Conservation (phyloP, 2,797 vertebrate genomes). For the Premnoplex brunnescens region DNA sequence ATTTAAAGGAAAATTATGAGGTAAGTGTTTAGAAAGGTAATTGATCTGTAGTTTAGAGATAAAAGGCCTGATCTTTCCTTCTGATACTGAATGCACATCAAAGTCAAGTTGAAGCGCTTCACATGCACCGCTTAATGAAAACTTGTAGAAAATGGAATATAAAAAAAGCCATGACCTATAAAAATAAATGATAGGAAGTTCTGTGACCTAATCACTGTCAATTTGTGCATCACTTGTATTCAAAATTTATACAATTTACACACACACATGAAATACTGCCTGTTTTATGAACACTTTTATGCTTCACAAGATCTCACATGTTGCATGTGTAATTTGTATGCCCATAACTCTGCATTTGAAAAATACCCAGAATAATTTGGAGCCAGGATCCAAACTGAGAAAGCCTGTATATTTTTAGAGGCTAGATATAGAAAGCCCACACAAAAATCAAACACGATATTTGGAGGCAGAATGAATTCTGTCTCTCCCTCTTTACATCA, state of each 20-base stretch:
- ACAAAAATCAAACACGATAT: not conserved
- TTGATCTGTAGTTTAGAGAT: constrained; percentile 60
- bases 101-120: constrained; percentile 66
- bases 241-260: constrained; percentile 6
- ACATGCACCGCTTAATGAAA: constrained; percentile 56
- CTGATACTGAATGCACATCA: constrained; percentile 57
- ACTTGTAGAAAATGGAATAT: constrained; percentile 60
- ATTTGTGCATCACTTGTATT: constrained; percentile 4
- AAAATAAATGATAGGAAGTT: constrained; percentile 53
- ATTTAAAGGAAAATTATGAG: constrained; percentile 55
- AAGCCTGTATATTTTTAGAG: not conserved
- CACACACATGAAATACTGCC: not conserved
- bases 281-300: not conserved
- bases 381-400: not conserved
- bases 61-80: constrained; percentile 63
- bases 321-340: not conserved
- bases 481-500: not conserved
- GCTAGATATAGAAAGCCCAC: not conserved
- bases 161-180: constrained; percentile 65
- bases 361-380: not conserved
- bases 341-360: not conserved
- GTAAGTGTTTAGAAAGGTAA: constrained; percentile 68
- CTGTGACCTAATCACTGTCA: constrained; percentile 12
- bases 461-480: not conserved
- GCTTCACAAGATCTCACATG: not conserved